Evolutionary conservation across 2,113 vertebrate species (phyloP).

Genomic region (Mystacornis crossleyi): DNA sequence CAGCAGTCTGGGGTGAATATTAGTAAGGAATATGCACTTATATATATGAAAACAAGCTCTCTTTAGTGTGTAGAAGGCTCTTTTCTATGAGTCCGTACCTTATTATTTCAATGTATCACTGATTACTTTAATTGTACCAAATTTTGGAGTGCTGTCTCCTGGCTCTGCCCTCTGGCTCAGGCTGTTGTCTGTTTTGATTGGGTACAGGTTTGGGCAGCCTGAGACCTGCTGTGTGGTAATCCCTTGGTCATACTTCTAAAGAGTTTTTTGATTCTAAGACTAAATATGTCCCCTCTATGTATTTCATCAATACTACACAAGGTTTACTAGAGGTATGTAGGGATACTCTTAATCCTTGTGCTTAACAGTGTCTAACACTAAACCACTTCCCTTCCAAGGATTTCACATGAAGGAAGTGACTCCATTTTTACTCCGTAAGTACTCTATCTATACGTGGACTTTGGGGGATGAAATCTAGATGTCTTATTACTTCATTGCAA

Average conservation of each 20-base stretch:
- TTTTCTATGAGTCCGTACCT: background rate
- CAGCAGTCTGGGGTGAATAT: background rate
- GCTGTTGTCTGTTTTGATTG: background rate
- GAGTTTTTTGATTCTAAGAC: background rate
- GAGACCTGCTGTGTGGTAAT: background rate
- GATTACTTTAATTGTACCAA: background rate
- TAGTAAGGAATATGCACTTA: background rate
- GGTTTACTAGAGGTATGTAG: background rate
- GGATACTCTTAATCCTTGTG: background rate
- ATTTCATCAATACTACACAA: background rate
- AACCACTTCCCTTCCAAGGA: background rate
- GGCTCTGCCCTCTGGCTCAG: background rate
- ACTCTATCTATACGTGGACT: background rate
- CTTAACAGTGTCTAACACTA: background rate
- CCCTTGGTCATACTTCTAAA: background rate
- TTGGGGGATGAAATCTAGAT: background rate
- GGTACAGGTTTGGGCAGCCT: background rate
- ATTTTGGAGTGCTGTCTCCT: background rate
- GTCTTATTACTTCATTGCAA: background rate
- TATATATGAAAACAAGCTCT: background rate
- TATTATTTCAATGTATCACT: background rate
- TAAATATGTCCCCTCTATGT: background rate
- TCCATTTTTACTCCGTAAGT: background rate
- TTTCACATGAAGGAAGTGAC: background rate
- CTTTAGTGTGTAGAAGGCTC: background rate